Percentiles rank a stretch among this genome's conserved stretches.
Conservation (phyloP, 2,888 invertebrate genomes). For the Periphyllus acericola region DNA sequence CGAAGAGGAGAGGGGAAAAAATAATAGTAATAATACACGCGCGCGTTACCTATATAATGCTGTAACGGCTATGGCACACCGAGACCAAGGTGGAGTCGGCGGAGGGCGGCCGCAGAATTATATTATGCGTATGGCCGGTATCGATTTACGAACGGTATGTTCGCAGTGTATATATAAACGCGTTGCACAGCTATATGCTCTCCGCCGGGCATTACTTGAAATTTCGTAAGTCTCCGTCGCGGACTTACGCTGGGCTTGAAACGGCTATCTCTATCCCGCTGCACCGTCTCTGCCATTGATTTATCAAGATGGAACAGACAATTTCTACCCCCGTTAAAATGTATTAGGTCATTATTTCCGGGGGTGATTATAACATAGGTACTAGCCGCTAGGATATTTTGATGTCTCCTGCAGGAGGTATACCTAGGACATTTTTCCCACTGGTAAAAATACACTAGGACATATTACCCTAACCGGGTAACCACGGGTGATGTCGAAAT, state of each 20-base stretch:
- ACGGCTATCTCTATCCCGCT: not conserved
- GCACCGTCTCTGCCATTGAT: not conserved
- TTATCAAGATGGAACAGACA: too few relatives aligned
- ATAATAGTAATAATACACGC: not conserved
- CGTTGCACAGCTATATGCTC: not conserved
- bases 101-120: slow-evolving; percentile 43
- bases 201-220: slow-evolving; percentile 22
- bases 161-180: not conserved
- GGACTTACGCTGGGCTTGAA: not conserved
- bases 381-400: too few relatives aligned
- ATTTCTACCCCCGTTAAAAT: too few relatives aligned
- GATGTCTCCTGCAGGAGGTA: too few relatives aligned
- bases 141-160: slow-evolving; percentile 46
- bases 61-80: not conserved
- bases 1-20: not conserved
- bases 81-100: not conserved
- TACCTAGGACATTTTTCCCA: too few relatives aligned
- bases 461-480: too few relatives aligned
- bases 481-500: too few relatives aligned
- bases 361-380: too few relatives aligned
- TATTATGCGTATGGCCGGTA: slow-evolving; percentile 48
- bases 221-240: not conserved
- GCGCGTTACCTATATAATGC: slow-evolving; percentile 7
- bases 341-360: too few relatives aligned
- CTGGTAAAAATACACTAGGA: too few relatives aligned